A percentile compares a stretch with the other conserved stretches of the same genome.
Conservation (phyloP, 2,888 invertebrate species). For the Chirona hameri region DNA sequence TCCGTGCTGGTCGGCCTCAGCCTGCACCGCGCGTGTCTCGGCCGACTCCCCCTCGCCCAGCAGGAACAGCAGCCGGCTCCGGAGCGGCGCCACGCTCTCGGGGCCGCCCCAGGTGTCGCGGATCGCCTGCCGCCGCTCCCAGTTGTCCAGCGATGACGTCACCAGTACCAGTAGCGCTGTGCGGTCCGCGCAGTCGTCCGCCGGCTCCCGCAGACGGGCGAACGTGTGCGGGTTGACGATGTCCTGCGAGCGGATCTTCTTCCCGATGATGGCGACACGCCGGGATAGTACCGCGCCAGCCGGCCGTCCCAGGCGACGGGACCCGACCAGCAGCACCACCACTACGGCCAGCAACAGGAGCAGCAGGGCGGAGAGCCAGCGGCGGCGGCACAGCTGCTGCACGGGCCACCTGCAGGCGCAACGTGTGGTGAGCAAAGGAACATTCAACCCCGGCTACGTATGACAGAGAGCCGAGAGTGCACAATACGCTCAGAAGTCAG, state of each 20-base stretch:
- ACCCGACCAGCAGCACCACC: too few species aligned
- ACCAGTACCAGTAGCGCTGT: constrained; percentile 35
- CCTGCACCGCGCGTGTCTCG: not conserved
- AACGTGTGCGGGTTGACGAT: not conserved
- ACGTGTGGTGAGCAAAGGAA: too few species aligned
- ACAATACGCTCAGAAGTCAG: too few species aligned
- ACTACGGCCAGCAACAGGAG: not conserved
- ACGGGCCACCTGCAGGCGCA: not conserved
- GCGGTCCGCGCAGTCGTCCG: not conserved
- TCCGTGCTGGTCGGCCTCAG: not conserved
- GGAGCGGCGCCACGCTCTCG: constrained; percentile 30
- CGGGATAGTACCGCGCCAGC: not conserved
- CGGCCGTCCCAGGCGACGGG: too few species aligned
- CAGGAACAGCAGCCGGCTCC: constrained; percentile 37
- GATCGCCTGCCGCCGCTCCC: constrained; percentile 36
- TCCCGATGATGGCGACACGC: not conserved
- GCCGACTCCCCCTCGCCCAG: constrained; percentile 33
- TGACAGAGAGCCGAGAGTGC: too few species aligned
- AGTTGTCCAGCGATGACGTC: constrained; percentile 35
- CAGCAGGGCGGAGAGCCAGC: not conserved
- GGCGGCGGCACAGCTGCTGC: not conserved
- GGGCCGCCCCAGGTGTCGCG: constrained; percentile 37
- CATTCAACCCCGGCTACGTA: too few species aligned
- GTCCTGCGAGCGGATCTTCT: not conserved
- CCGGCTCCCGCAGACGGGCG: not conserved